Evolutionary conservation across 1,140 invertebrate genomes (phyloP).

Genomic region (Eriocheir sinensis): DNA sequence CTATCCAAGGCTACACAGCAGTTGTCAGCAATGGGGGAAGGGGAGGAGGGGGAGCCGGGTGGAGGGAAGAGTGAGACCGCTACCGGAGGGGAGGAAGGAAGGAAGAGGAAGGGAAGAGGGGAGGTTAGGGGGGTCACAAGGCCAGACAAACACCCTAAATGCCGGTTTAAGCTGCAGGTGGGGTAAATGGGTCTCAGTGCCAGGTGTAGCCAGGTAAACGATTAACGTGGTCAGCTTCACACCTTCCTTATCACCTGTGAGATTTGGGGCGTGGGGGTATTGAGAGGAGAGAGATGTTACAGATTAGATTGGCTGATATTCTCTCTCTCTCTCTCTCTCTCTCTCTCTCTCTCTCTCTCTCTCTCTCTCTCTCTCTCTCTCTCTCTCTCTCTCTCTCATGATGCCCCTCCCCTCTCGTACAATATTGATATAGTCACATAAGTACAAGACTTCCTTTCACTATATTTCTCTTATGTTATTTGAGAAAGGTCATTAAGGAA

Average conservation of each 20-base stretch:
- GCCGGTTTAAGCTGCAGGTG: background rate
- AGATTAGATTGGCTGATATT: background rate
- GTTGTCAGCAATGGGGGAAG: background rate
- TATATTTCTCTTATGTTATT: too few relatives aligned
- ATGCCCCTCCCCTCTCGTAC: background rate
- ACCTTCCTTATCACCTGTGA: background rate
- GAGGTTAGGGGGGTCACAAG: background rate
- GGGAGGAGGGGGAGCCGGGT: too few relatives aligned
- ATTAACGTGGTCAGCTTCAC: background rate
- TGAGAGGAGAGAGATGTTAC: too few relatives aligned
- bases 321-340: background rate
- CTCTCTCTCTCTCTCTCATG: background rate
- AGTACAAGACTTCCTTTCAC: too few relatives aligned
- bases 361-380: background rate
- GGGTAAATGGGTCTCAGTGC: too few relatives aligned
- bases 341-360: conserved; percentile 14
- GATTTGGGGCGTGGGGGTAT: too few relatives aligned
- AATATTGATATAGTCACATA: too few relatives aligned
- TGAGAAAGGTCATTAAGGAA: too few relatives aligned
- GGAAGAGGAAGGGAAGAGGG: too few relatives aligned
- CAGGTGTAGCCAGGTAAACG: background rate
- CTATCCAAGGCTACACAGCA: background rate
- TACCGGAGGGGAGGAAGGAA: too few relatives aligned
- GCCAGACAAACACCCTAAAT: background rate
- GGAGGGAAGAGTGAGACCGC: too few relatives aligned